Base-by-base conservation (phyloP, 2,888 invertebrate species). In the Tetragonisca angustula region DNA sequence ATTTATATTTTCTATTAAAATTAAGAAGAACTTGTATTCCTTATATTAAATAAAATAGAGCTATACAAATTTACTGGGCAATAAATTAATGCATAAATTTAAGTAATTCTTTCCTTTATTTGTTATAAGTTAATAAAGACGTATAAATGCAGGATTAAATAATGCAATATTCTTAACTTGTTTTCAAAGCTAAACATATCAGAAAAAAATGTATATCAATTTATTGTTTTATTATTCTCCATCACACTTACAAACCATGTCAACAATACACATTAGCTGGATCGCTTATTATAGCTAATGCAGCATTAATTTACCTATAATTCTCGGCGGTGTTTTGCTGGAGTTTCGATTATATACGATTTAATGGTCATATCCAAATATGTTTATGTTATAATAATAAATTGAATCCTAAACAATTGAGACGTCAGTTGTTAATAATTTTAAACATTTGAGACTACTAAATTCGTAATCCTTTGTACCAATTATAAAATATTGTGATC, bases 131-230 rank as follows among this genome's bases (percentile, higher is more conserved):
- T 84, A 88, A 91, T 91, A 87, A 89, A 87, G 85, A 91, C 83
- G 88, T 91, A 92, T 90, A 91, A 92, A 92, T 91, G 89, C 88
- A 89, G 87, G 90, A 90, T 91, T 89, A 89, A 91, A 85, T 91
- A 91, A 91, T 88, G 88, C 80, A 86, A 83, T 88, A 86, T 81
- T 81, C 65, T 75, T 70, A 76, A 82, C 27, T 86, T 79, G 82
- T 80, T 83, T 83, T 87, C 74, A 76, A 83, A 81, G 84, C 79
- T 83, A 76, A 89, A 84, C 83, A 73, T 80, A 85, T 84, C 85
- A 85, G 81, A 87, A 84, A 89, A 81, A 82, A 82, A 82, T 82
- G 86, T 88, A 82, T 89, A 89, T 84, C 76, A 88, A 89, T 90
- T 90, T 82, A 85, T 83, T 85, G 73, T 80, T 86, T 86, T 90